phyloP scores from a whole-genome alignment of 2,888 invertebrate species.

The Epirrhoe alternata region DNA sequence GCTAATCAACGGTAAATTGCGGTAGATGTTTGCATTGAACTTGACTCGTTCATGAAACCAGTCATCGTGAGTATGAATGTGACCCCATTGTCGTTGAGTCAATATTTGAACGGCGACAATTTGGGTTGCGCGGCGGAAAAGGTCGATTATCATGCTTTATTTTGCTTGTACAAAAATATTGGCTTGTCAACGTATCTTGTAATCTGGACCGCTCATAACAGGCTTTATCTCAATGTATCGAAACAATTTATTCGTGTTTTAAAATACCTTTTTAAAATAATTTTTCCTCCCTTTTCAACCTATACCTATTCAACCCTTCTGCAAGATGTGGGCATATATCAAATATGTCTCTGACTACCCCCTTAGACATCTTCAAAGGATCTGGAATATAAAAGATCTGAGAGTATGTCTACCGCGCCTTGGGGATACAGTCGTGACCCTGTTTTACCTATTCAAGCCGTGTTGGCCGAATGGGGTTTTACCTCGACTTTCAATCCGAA shows the following conservation, averaged over 20 bases:
- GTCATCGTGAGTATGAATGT: constrained; percentile 2
- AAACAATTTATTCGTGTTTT: not conserved
- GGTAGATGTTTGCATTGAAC: constrained; percentile 40
- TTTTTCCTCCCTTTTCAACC: not conserved
- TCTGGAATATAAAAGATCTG: too few species aligned
- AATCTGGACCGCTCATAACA: not conserved
- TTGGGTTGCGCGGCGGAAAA: constrained; percentile 10
- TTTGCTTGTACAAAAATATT: constrained; percentile 15
- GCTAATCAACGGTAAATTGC: constrained; percentile 85
- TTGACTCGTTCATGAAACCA: constrained; percentile 10
- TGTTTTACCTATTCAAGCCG: too few species aligned
- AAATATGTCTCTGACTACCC: too few species aligned
- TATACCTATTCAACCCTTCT: too few species aligned
- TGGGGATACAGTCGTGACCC: too few species aligned
- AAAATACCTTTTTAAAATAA: not conserved
- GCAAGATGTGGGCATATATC: too few species aligned
- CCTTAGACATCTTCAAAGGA: too few species aligned
- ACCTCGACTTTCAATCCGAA: too few species aligned
- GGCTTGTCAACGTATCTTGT: not conserved
- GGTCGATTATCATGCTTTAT: constrained; percentile 18
- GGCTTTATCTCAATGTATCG: not conserved
- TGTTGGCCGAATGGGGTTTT: too few species aligned
- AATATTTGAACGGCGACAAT: constrained; percentile 26
- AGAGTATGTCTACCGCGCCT: too few species aligned
- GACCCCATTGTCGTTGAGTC: constrained; percentile 15